Base-by-base conservation (phyloP, 2,888 invertebrate genomes). In the Drosophila sordidapex region DNA sequence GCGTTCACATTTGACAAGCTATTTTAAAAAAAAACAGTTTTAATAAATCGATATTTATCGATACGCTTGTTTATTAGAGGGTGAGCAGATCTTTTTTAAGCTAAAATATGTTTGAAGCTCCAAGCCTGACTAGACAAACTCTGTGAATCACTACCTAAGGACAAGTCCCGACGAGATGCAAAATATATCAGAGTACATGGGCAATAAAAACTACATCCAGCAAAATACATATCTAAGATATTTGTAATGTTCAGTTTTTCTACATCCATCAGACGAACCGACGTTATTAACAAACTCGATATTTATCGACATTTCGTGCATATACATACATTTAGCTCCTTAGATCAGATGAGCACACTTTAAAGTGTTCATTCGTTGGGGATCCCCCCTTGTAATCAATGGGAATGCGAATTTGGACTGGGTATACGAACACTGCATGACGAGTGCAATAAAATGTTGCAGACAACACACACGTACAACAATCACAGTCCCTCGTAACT, bases 361-460 rank as follows among this genome's bases (percentile, higher is more conserved):
- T 7, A 4, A 13, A 46, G 2, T 25, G 46, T 15, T 21, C 21
- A 46, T 25, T 15, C 46, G 15, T 15, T 27, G 4, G n/a, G 7
- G 13, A 56, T 38, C n/a, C 2, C 7, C 54, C 2, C 18, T 27
- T 2, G n/a, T 29, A 48, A 15, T 56, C 7, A 40, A 8, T 29
- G 29, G 21, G 29, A 15, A 40, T 31, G 27, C 25, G 46, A 25
- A 7, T 46, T 46, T 1, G 8, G 13, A 29, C 36, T 18, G n/a
- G 27, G 38, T 38, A 56, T 13, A 29, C n/a, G 40, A 56, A 51
- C 21, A 40, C 36, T 36, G 46, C 38, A 68, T 29, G 35, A 65
- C 56, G 67, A 82, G 76, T 75, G 80, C 82, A 79, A 72, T 71
- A 79, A 78, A 78, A 75, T 82, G 81, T 79, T 75, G 73, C 79